Evolutionary conservation across 2,888 invertebrate species (phyloP).

Genomic region (Lepidochrysops patricia): DNA sequence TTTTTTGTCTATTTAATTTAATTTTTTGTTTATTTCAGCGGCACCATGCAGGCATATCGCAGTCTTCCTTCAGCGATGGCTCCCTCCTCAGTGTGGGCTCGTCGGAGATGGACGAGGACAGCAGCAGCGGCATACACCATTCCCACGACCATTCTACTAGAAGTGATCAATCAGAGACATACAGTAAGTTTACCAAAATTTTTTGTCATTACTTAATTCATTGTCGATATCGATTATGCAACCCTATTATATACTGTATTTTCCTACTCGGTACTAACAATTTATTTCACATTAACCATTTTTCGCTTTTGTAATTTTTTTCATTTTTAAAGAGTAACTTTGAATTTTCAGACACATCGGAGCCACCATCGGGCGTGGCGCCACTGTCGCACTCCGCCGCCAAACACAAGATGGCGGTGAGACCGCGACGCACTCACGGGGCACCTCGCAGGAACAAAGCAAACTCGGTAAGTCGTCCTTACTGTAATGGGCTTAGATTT

Average conservation of each 20-base stretch:
- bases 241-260: too few relatives aligned
- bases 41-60: conserved; percentile 69
- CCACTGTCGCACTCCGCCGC: conserved; percentile 87
- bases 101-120: conserved; percentile 82
- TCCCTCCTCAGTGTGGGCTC: conserved; percentile 87
- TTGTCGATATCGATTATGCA: background rate
- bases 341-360: conserved; percentile 49
- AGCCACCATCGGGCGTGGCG: conserved; percentile 69
- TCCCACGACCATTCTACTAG: conserved; percentile 48
- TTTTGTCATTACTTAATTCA: background rate
- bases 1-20: background rate
- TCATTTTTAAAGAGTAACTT: background rate
- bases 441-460: conserved; percentile 79
- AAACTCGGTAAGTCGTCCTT: conserved; percentile 44
- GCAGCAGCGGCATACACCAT: conserved; percentile 59
- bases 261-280: too few relatives aligned
- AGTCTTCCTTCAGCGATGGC: conserved; percentile 81
- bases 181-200: conserved; percentile 40
- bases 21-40: conserved; percentile 35
- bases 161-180: conserved; percentile 53
- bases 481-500: too few relatives aligned
- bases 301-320: too few relatives aligned
- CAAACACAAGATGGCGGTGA: conserved; percentile 85
- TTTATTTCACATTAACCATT: too few relatives aligned
- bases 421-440: conserved; percentile 83